Base-by-base conservation (phyloP, 35 echinoderm and acorn worm genomes). In the Strongylocentrotus purpuratus region DNA sequence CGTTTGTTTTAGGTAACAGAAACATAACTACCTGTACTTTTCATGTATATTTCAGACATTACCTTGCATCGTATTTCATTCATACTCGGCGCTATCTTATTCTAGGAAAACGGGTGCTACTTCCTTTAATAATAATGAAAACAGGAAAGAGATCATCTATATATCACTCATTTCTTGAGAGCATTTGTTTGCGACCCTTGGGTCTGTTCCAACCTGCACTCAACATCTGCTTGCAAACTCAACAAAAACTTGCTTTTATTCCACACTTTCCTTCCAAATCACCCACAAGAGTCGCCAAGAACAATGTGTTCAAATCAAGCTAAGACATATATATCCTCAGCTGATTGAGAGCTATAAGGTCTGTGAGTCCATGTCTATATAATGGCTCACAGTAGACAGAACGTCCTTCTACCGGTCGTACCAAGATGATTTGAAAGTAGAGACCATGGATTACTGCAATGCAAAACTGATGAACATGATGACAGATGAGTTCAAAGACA, bases 391-490 rank as follows among this genome's bases (percentile, higher is more conserved):
- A 0, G 65, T 28, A 3, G 22, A 7, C 7, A 28, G 4, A 78
- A 78, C 7, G 22, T n/a, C 65, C 65, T 78, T 78, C 65, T 78
- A 78, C 0, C 4, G 25, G 5, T 78, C 22, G 25, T 7, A 25
- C 22, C 1, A 11, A 12, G 15, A 78, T 78, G 65, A 78, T 78
- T 28, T 78, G 65, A 78, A 78, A 78, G 25, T n/a, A 78, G 65
- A 78, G 8, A 22, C 25, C 65, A 78, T 78, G 65, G 65, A 78
- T 78, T 78, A 78, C 25, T 78, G 22, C 65, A 78, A 78, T 78
- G 65, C 65, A 78, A 78, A 78, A 78, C 65, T 78, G 65, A 78
- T 78, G 65, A 78, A 22, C 65, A 78, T 28, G 65, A 78, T 78
- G 65, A 78, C 28, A 78, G 65, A 78, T n/a, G 25, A 22, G 65